Evolutionary conservation across 2,888 invertebrate species (phyloP), one percentile per base, ranked within the genome.

Genomic region (Xanthia togata): DNA sequence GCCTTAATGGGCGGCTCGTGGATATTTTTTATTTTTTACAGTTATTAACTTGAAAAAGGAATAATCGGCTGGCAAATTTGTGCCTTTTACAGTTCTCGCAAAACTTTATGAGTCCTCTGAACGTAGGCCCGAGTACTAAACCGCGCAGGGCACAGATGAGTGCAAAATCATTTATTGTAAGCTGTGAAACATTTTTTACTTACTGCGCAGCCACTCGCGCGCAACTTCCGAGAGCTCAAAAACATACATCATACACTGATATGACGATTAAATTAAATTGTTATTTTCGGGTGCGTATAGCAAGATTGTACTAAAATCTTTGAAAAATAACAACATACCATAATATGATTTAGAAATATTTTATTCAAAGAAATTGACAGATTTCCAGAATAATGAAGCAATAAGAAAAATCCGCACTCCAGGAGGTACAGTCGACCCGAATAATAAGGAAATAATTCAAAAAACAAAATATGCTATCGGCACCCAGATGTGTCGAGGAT

Each of bases 361-460:
- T 62, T 50, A 78, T 38, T 67, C 11, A 81, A 63, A n/a, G 31
- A 41, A 82, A 78, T 72, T 31, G 31, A 74, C 68, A 44, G 41
- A 64, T 64, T 72, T 65, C 31, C 57, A 70, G 47, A 53, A 60
- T 68, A 84, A 84, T 71, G 47, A 73, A 73, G 69, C 38, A 38
- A 62, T 73, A 72, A 68, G 23, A 63, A 60, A 63, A 64, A 75
- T 53, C 80, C 26, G 14, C 23, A 62, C 44, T 72, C 47, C 23
- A 71, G 60, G 70, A 70, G 55, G 59, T 59, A 72, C 60, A 67
- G 60, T 44, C 69, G 69, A 76, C 62, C 77, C 76, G 50, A 77
- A 83, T 78, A 76, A 80, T 76, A 84, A 81, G 74, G 71, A 68
- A 85, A 82, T 82, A 73, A 83, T 80, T 86, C 65, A 74, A 85